Percentiles rank a stretch among this genome's conserved stretches.
Conservation (phyloP, 2,797 vertebrate genomes). For the Clarias fuscus region DNA sequence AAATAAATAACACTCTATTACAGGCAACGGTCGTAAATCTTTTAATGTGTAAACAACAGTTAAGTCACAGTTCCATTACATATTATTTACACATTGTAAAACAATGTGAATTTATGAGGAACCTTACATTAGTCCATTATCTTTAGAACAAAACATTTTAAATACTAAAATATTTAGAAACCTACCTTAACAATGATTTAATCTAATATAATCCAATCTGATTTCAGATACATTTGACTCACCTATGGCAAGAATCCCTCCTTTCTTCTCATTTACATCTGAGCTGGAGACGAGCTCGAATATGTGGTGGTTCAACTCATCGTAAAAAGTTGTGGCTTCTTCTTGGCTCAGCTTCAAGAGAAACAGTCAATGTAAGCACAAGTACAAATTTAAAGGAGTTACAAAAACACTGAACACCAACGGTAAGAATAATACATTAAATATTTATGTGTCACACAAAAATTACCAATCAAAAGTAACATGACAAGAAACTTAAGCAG, state of each 20-base stretch:
- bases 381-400: background rate
- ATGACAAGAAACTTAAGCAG: background rate
- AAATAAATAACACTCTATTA: background rate
- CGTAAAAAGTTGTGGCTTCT: conserved; percentile 96
- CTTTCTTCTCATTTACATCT: conserved; percentile 97
- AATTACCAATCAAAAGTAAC: background rate
- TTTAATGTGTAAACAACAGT: background rate
- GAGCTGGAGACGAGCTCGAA: conserved; percentile 99
- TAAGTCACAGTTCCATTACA: background rate
- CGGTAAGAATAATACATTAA: too few relatives aligned
- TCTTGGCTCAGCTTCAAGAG: conserved; percentile 91
- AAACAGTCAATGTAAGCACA: conserved; percentile 5
- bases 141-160: background rate
- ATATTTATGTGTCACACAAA: background rate
- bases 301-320: conserved; percentile 98
- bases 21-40: background rate
- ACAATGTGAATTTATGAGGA: background rate
- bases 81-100: background rate
- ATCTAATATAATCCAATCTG: background rate
- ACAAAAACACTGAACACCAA: background rate
- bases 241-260: conserved; percentile 98
- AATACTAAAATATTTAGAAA: background rate
- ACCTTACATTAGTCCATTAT: background rate
- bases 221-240: conserved; percentile 56
- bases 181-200: background rate